Percentiles rank a stretch among this genome's conserved stretches.
Conservation (phyloP, 1,140 invertebrate species). For the Plodia interpunctella region DNA sequence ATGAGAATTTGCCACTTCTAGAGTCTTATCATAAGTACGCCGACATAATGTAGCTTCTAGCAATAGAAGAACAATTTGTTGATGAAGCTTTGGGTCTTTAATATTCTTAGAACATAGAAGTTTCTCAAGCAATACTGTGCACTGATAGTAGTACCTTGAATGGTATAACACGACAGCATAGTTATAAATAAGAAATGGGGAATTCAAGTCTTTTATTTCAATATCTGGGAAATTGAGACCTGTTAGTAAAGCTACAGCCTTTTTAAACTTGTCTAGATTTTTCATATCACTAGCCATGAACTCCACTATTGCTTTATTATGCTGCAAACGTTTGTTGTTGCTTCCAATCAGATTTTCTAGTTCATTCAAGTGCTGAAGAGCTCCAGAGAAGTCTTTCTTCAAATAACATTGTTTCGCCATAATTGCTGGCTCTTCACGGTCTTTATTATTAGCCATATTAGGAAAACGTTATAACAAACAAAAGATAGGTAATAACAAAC, state of each 20-base stretch:
- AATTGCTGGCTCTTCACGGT: slow-evolving; percentile 50
- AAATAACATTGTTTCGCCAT: slow-evolving; percentile 51
- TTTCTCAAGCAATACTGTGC: slow-evolving; percentile 84
- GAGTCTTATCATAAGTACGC: slow-evolving; percentile 58
- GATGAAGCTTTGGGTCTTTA: slow-evolving; percentile 61
- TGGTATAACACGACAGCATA: slow-evolving; percentile 90
- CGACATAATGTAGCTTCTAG: slow-evolving; percentile 68
- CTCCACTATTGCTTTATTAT: slow-evolving; percentile 65
- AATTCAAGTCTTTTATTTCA: slow-evolving; percentile 68
- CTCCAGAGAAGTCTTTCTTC: slow-evolving; percentile 52
- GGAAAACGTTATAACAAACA: neutral
- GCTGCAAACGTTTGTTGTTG: slow-evolving; percentile 55
- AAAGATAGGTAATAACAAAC: too few species aligned
- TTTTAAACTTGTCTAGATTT: slow-evolving; percentile 84
- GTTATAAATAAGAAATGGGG: slow-evolving; percentile 84
- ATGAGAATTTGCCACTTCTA: slow-evolving; percentile 56
- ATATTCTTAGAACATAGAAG: slow-evolving; percentile 52
- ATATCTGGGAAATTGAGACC: slow-evolving; percentile 75
- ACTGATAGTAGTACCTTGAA: slow-evolving; percentile 85
- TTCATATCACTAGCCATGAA: slow-evolving; percentile 77
- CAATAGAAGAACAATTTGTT: slow-evolving; percentile 70
- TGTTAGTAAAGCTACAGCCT: slow-evolving; percentile 80
- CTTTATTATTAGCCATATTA: slow-evolving; percentile 43
- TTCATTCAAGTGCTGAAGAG: slow-evolving; percentile 57
- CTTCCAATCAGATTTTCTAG: slow-evolving; percentile 48